Evolutionary conservation across 2,888 invertebrate genomes (phyloP), one percentile per base, ranked within the genome.

Genomic region (Gasteruption jaculator): DNA sequence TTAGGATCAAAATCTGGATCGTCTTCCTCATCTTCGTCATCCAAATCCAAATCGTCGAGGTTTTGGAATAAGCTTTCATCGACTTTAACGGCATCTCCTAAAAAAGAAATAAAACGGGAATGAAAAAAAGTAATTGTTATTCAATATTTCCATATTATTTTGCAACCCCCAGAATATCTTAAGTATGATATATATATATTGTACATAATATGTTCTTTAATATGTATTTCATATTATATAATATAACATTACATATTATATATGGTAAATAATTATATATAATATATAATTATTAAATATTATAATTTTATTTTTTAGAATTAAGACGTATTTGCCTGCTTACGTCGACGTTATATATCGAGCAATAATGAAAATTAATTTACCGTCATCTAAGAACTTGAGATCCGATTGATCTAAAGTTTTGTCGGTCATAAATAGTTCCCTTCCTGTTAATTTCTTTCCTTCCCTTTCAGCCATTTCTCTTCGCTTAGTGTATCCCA

Each of bases 361-460:
- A 16, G 25, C 11, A 10, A 29, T 31, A 38, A 24, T 2, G 11
- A 33, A 24, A 33, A 46, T 39, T 25, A 31, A 31, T 35, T 16
- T 68, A 80, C 89, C 90, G 72, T 91, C 93, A 72, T 92, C 86
- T 53, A 94, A 76, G 76, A 93, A 96, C 72, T 92, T 89, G 44
- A 99, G 83, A 76, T 99, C 99, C 4, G 97, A 97, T 61, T 95
- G 91, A 72, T 90, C 91, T 52, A 99, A 79, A 2, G 94, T 89
- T 48, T 86, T 88, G 70, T 99, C 97, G 41, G 81, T 82, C 71
- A 96, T 79, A 76, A 99, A 99, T 39, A 97, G 74, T 72, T 99
- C 95, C 65, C 82, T 82, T 11, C 97, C 97, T 0, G 94, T 94
- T 25, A 93, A 73, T 71, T 94, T 93, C 60, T 83, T 87, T 24